Evolutionary conservation across 2,797 vertebrate genomes (phyloP).

Genomic region (Phataginus tetradactyla): DNA sequence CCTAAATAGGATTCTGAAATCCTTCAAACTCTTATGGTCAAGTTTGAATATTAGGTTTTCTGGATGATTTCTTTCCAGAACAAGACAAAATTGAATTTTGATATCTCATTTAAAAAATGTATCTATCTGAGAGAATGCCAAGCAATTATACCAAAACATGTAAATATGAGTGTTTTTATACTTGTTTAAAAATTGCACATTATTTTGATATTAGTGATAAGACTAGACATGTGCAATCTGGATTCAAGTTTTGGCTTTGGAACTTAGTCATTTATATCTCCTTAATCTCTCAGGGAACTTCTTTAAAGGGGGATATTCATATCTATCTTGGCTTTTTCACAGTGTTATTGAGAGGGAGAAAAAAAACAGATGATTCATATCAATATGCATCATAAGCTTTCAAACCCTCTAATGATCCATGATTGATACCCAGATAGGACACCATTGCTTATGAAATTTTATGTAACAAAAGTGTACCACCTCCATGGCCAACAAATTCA

Average conservation of each 20-base stretch:
- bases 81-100: constrained; percentile 34
- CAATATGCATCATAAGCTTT: background rate
- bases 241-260: background rate
- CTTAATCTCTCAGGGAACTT: background rate
- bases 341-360: background rate
- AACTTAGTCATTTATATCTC: background rate
- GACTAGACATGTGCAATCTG: background rate
- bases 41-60: constrained; percentile 51
- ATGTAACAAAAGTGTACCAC: background rate
- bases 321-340: background rate
- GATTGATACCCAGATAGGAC: background rate
- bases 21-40: constrained; percentile 36
- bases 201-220: constrained; percentile 40
- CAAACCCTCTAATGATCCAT: background rate
- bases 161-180: background rate
- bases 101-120: constrained; percentile 43
- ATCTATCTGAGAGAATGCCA: constrained; percentile 33
- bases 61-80: constrained; percentile 43
- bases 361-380: background rate
- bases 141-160: background rate
- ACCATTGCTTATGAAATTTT: constrained; percentile 10
- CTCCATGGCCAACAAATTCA: background rate
- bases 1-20: constrained; percentile 62
- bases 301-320: background rate
- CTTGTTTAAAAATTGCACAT: background rate